These are phyloP conservation scores for Oligia strigilis DNA, from an alignment of 2,888 invertebrate species.

Conservation along the genomic window DNA sequence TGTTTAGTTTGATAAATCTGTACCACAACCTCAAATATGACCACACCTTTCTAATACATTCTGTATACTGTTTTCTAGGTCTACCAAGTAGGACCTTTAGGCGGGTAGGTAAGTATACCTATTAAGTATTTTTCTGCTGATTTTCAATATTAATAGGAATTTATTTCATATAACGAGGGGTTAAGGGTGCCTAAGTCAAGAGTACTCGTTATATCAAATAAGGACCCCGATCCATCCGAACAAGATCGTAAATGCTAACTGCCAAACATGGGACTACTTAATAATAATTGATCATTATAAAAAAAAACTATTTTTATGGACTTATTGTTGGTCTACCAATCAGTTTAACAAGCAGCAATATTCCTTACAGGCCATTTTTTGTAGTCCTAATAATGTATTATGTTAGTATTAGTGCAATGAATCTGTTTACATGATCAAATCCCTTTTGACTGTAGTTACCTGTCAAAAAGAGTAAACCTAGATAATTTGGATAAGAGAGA, in stretches of 20 bases:
- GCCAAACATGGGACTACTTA: too few species aligned
- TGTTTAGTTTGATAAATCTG: too few species aligned
- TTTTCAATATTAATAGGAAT: background rate
- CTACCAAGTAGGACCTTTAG: background rate
- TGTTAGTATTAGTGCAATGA: background rate
- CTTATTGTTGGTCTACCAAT: too few species aligned
- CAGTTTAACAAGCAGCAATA: too few species aligned
- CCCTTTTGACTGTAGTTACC: too few species aligned
- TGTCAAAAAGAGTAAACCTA: too few species aligned
- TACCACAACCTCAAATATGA: background rate
- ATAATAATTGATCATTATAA: too few species aligned
- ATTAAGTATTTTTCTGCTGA: background rate
- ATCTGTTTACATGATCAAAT: background rate
- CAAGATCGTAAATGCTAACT: conserved; percentile 2
- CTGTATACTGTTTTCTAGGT: background rate
- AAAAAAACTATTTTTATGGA: too few species aligned
- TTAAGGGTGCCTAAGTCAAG: conserved; percentile 2
- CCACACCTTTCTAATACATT: background rate
- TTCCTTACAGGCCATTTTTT: too few species aligned
- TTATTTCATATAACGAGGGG: conserved; percentile 16
- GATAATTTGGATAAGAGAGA: too few species aligned
- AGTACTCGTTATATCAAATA: conserved; percentile 25
- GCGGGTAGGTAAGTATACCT: background rate
- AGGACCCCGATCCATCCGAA: background rate
- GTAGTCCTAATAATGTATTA: too few species aligned